A percentile compares a stretch with the other conserved stretches of the same genome.
Evolutionary conservation across 1,140 invertebrate genomes (phyloP).

Genomic region (Anoplolepis gracilipes): DNA sequence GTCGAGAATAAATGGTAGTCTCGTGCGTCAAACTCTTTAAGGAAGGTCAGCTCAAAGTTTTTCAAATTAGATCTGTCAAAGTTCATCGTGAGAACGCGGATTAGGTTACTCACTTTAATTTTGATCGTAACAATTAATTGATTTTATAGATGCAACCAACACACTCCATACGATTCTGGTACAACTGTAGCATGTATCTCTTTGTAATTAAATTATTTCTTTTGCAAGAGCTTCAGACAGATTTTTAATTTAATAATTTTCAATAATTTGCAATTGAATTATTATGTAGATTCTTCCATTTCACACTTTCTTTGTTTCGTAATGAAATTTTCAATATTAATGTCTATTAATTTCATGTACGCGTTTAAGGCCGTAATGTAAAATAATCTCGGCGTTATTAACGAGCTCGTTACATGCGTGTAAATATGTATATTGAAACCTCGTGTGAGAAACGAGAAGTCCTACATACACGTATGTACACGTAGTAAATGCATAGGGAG

Average conservation of each 20-base stretch:
- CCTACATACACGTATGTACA: neutral
- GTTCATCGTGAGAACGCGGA: neutral
- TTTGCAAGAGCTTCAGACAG: too few species aligned
- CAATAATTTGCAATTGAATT: neutral
- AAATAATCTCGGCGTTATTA: conserved; percentile 50
- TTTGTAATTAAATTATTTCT: too few species aligned
- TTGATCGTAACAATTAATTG: neutral
- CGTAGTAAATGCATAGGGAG: conserved; percentile 9
- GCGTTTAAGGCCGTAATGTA: neutral
- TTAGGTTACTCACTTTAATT: neutral
- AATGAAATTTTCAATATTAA: conserved; percentile 32
- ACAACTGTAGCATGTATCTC: too few species aligned
- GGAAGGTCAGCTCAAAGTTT: neutral
- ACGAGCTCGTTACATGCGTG: conserved; percentile 18
- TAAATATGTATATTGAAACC: neutral
- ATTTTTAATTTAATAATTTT: neutral
- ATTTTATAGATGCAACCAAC: neutral
- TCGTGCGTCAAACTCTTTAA: neutral
- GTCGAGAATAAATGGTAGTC: conserved; percentile 11
- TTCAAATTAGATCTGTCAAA: conserved; percentile 4
- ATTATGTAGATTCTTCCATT: neutral
- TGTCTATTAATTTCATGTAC: neutral
- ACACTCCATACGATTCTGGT: too few species aligned
- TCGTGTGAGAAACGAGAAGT: neutral
- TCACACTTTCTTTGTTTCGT: neutral